Base-by-base conservation (phyloP, 2,797 vertebrate species). In the Chlorospingus flavigularis region DNA sequence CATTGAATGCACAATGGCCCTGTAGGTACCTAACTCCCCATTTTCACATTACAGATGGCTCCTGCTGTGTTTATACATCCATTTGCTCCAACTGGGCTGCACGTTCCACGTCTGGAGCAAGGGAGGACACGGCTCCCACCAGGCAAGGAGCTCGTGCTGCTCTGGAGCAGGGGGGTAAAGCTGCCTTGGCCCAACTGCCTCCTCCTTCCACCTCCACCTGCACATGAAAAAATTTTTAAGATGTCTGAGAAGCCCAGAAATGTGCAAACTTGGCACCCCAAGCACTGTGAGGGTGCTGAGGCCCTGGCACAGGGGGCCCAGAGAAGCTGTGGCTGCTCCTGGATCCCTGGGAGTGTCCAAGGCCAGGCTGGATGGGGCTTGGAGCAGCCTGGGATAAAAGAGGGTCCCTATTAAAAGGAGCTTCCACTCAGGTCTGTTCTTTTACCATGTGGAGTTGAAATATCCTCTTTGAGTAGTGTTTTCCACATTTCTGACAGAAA, bases 1-100 rank as follows among this genome's bases (percentile, higher is more conserved):
- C 65, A 13, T 47, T 94, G 86, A 96, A 94, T 84, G 82, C 91
- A 93, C 79, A 94, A 92, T 55, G 82, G 91, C 81, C 83, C 96
- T 43, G 47, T 21, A 66, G 87, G 84, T 40, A 21, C 86, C 91
- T 12, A 20, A 5, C 37, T 23, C 53, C n/a, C 75, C 73, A 76
- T 94, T 96, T 95, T 28, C 89, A 53, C 55, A 6, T 94, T 91
- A 47, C 2, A 60, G 75, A 45, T 60, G 82, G 11, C 91, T 73
- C 92, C 81, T 91, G 92, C 88, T 40, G 54, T 65, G 90, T 89
- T 94, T 88, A 57, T 16, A 13, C 31, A 17, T 25, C 40, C 70
- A 35, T 83, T 75, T 71, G 47, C 71, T 54, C 20, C 39, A 21
- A 28, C 47, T 4, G 6, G 48, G 54, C 17, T 7, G 6, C 28